Percentiles rank a stretch among this genome's conserved stretches.
These are phyloP conservation scores for Heptranchias perlo DNA, from an alignment of 2,113 vertebrate species.

Conservation along the genomic window DNA sequence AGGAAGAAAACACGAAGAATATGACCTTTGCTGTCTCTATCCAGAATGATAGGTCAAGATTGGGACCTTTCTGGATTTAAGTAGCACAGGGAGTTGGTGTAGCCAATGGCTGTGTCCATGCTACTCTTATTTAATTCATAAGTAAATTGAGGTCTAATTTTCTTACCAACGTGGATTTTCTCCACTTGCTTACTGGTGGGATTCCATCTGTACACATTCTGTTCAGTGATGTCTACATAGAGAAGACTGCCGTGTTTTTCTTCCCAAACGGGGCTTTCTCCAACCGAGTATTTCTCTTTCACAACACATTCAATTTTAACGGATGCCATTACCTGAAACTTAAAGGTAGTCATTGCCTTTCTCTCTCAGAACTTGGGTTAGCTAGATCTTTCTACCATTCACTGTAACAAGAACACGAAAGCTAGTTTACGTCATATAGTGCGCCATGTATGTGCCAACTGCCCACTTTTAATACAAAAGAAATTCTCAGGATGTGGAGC, in stretches of 20 bases:
- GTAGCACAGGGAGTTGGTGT: background rate
- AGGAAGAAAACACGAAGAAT: background rate
- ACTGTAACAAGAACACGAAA: background rate
- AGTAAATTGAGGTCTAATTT: background rate
- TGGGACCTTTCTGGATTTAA: background rate
- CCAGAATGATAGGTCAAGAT: background rate
- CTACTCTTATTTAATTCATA: background rate
- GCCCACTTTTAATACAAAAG: background rate
- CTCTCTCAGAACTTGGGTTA: background rate
- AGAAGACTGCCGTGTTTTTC: slow-evolving; percentile 67
- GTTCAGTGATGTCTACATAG: slow-evolving; percentile 72
- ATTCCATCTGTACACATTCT: slow-evolving; percentile 73
- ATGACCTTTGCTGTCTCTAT: background rate
- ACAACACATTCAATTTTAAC: slow-evolving; percentile 69
- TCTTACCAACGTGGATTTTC: slow-evolving; percentile 66
- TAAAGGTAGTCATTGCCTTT: background rate
- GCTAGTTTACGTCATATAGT: background rate
- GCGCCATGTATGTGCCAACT: background rate
- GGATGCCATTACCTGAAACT: slow-evolving; percentile 63
- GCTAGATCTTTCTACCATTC: background rate
- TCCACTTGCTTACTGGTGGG: slow-evolving; percentile 53
- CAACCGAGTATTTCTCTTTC: slow-evolving; percentile 54
- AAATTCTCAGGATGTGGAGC: too few species aligned
- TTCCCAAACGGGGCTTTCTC: slow-evolving; percentile 87
- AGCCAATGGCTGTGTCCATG: background rate